Percentiles rank a stretch among this genome's conserved stretches.
These are phyloP conservation scores for Manduca sexta DNA, from an alignment of 1,140 invertebrate genomes.

Conservation along the genomic window DNA sequence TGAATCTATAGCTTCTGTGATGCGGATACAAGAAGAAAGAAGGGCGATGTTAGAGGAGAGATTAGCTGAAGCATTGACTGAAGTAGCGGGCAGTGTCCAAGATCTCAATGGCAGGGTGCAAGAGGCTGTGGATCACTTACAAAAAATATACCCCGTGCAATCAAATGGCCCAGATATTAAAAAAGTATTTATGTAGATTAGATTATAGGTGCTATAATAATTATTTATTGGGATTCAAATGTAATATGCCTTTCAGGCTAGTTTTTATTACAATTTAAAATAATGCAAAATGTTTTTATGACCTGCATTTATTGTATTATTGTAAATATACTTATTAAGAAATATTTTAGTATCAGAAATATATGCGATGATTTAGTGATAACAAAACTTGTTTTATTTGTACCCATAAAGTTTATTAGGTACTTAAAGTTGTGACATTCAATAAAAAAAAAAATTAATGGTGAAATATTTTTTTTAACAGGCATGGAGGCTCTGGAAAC, in stretches of 20 bases:
- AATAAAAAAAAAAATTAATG: not conserved
- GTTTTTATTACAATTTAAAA: no score
- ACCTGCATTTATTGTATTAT: no score
- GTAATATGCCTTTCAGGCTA: no score
- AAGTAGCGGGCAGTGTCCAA: constrained; percentile 49
- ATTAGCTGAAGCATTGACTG: constrained; percentile 43
- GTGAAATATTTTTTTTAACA: constrained; percentile 32
- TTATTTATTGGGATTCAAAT: no score
- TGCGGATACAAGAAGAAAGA: constrained; percentile 46
- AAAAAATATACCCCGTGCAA: constrained; percentile 27
- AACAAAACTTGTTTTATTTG: no score
- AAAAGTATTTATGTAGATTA: constrained; percentile 34
- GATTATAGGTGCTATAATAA: no score
- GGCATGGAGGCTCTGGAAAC: constrained; percentile 93
- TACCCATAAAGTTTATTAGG: no score
- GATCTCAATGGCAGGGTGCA: constrained; percentile 48
- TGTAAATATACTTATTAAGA: no score
- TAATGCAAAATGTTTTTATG: no score
- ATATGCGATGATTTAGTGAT: no score
- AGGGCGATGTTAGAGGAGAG: constrained; percentile 36
- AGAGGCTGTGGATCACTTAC: constrained; percentile 36
- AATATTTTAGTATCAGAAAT: no score
- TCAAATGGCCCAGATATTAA: constrained; percentile 33
- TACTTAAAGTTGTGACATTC: no score
- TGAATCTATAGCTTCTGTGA: constrained; percentile 41